These are phyloP conservation scores for Acanthornis magna DNA, from an alignment of 2,797 vertebrate genomes.

Conservation along the genomic window DNA sequence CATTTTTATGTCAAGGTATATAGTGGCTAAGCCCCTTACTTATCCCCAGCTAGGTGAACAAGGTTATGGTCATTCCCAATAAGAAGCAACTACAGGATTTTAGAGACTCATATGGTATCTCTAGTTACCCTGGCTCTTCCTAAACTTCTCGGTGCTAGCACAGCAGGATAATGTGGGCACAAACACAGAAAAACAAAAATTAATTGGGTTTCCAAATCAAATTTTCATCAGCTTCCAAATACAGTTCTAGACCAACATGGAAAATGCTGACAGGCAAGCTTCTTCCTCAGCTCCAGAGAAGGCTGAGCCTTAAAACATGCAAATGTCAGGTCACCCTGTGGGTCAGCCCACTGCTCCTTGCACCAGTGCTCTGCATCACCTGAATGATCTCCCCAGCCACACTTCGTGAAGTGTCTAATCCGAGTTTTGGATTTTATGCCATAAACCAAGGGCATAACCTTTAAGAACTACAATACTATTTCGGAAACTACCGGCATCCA, in stretches of 20 bases:
- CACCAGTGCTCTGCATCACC: not conserved
- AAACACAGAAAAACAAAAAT: not conserved
- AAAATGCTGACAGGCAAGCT: not conserved
- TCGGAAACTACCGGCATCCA: not conserved
- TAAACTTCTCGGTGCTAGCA: not conserved
- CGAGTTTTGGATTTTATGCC: not conserved
- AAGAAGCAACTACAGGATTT: not conserved
- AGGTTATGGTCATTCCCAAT: not conserved
- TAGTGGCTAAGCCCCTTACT: not conserved
- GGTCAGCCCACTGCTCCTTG: not conserved
- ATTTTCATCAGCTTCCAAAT: not conserved
- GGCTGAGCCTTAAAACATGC: not conserved
- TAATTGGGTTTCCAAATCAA: not conserved
- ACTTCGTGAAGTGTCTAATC: not conserved
- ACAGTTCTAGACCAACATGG: not conserved
- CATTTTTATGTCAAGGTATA: not conserved
- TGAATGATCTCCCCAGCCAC: not conserved
- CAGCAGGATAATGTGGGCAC: not conserved
- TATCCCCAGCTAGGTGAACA: not conserved
- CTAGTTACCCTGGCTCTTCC: not conserved
- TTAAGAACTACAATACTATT: not conserved
- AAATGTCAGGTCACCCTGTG: not conserved
- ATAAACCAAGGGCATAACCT: not conserved
- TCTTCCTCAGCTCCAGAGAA: not conserved
- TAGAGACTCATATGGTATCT: not conserved